Base-by-base conservation (phyloP, 2,797 vertebrate genomes). In the Triplophysa yarkandensis region DNA sequence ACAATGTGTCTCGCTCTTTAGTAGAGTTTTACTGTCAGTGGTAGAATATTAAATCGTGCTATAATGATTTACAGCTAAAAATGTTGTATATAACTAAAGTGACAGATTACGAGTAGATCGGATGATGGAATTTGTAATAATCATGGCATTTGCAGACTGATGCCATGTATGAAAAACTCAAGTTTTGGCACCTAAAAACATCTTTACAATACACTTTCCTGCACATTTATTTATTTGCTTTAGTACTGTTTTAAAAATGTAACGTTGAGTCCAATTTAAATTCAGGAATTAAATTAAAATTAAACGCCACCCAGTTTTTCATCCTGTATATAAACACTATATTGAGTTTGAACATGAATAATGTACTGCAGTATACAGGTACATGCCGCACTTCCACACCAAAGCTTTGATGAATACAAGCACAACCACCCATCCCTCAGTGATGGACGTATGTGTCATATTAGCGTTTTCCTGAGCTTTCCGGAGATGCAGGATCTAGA, bases 1-100 rank as follows among this genome's bases (percentile, higher is more conserved):
- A 91, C 90, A 89, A 89, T 89, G 84, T 89, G 85, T 87, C 83
- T 87, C 89, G 86, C 87, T 87, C 74, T 67, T 75, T 78, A 63
- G 77, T 74, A 82, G 78, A 81, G 81, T 76, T 80, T 63, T 57
- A 66, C 73, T 64, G 57, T 66, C 60, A 68, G 39, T 39, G 0
- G 30, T 23, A 55, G 68, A 71, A 68, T 65, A 65, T 65, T 30
- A 64, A 55, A 75, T 71, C 61, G 74, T 19, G 63, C 36, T 63
- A 52, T 60, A 58, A 68, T 61, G 43, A 75, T 68, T 64, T 60
- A 58, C 43, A 34, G 44, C 44, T 39, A 58, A 23, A 55, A 73
- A 32, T 52, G 21, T 55, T 6, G 28, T 43, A 48, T 61, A 5
- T 75, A 46, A 19, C 55, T 58, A 39, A 75, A 75, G 21, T 75